Evolutionary conservation across 2,113 vertebrate species (phyloP).

Genomic region (Toxotes jaculatrix): DNA sequence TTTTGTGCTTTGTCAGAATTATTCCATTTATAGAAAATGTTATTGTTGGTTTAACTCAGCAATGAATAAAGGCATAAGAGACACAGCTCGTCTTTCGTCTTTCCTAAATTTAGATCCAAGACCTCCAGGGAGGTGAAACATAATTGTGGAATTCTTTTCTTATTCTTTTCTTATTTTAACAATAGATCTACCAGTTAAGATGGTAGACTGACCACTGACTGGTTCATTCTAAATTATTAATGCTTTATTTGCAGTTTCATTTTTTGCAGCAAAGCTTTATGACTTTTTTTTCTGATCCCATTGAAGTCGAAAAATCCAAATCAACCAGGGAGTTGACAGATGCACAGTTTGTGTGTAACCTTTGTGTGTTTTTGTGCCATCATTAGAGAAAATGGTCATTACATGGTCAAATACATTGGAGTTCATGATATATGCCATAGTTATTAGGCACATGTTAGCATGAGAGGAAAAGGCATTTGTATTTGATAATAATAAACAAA

Average conservation of each 20-base stretch:
- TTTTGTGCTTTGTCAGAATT: constrained; percentile 5
- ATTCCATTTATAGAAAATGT: constrained; percentile 9
- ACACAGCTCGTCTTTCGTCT: constrained; percentile 36
- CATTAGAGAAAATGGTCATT: neutral
- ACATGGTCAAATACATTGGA: neutral
- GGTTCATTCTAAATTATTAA: neutral
- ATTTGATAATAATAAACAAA: neutral
- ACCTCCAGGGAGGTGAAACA: neutral
- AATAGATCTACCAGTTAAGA: neutral
- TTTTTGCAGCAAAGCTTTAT: constrained; percentile 48
- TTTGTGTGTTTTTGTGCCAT: constrained; percentile 2
- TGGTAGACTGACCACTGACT: neutral
- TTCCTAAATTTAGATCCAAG: constrained; percentile 30
- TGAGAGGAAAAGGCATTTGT: neutral
- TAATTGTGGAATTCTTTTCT: too few species aligned
- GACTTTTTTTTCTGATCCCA: constrained; percentile 14
- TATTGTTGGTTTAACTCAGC: constrained; percentile 2
- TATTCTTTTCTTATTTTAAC: constrained; percentile 3
- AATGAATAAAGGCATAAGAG: constrained; percentile 26
- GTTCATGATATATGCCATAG: neutral
- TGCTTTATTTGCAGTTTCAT: constrained; percentile 45
- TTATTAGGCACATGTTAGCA: neutral
- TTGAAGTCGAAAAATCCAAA: constrained; percentile 11
- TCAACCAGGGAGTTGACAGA: constrained; percentile 46
- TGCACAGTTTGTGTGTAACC: neutral